Evolutionary conservation across 1,140 invertebrate species (phyloP).

Genomic region (Ostrea edulis): DNA sequence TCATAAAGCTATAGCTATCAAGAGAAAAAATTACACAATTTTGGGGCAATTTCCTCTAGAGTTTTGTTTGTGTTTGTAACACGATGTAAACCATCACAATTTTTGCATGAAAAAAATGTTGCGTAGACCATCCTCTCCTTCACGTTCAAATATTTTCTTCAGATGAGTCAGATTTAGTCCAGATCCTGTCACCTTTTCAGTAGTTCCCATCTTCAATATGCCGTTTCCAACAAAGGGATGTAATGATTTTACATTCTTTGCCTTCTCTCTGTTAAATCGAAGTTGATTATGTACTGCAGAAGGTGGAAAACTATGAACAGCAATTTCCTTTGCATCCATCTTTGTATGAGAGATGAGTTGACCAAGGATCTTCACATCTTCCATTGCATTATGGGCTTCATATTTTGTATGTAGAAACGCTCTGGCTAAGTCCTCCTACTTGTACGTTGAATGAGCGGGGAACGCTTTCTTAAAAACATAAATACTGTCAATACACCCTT

Average conservation of each 20-base stretch:
- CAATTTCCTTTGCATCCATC: background rate
- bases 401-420: constrained; percentile 3
- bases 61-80: no score
- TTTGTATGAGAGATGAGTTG: background rate
- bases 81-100: no score
- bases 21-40: no score
- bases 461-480: constrained; percentile 29
- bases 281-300: background rate
- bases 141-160: background rate
- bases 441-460: constrained; percentile 25
- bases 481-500: constrained; percentile 39
- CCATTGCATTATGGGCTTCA: constrained; percentile 30
- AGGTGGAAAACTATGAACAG: constrained; percentile 20
- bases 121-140: constrained; percentile 34
- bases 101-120: no score
- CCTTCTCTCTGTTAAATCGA: background rate
- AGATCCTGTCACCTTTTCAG: constrained; percentile 42
- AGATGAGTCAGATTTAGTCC: constrained; percentile 5
- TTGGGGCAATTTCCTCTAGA: no score
- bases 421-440: constrained; percentile 14
- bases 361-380: constrained; percentile 27
- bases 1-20: no score
- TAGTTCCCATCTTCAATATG: background rate
- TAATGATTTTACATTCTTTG: constrained; percentile 36
- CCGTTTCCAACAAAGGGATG: constrained; percentile 33